Evolutionary conservation across 1,140 invertebrate genomes (phyloP).

Genomic region (Calliphora vicina): DNA sequence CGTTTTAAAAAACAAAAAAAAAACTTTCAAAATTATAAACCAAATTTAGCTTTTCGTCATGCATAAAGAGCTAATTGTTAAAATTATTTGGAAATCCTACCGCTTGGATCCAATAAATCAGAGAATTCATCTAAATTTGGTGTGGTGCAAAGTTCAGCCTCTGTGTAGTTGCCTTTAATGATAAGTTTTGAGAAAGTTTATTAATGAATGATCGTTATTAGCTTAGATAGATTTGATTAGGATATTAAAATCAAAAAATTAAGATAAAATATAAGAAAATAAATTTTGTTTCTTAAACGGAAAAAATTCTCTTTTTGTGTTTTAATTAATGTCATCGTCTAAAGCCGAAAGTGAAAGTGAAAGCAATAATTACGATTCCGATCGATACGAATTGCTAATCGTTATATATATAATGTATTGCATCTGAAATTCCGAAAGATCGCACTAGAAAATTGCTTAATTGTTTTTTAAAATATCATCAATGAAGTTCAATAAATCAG

Average conservation of each 20-base stretch:
- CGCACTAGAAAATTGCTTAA: too few relatives aligned
- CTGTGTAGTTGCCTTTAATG: slow-evolving; percentile 38
- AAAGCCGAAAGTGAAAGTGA: too few relatives aligned
- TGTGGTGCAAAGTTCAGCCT: slow-evolving; percentile 49
- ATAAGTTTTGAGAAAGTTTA: slow-evolving; percentile 17
- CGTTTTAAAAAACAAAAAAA: neutral
- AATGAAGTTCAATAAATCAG: too few relatives aligned
- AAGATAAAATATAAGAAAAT: neutral
- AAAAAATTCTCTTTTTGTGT: too few relatives aligned
- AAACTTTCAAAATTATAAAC: neutral
- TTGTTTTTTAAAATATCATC: too few relatives aligned
- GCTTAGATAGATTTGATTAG: too few relatives aligned
- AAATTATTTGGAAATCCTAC: slow-evolving; percentile 43
- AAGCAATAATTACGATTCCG: too few relatives aligned
- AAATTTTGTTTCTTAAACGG: too few relatives aligned
- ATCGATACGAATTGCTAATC: too few relatives aligned
- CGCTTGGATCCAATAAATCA: slow-evolving; percentile 58
- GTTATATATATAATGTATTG: too few relatives aligned
- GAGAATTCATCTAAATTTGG: slow-evolving; percentile 56
- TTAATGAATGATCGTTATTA: slow-evolving; percentile 4
- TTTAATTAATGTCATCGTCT: too few relatives aligned
- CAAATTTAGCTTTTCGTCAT: slow-evolving; percentile 17
- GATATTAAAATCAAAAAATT: neutral
- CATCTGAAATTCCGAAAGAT: too few relatives aligned
- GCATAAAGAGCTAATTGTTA: neutral